Conservation (phyloP, 2,113 vertebrate genomes). For the Turnix velox region DNA sequence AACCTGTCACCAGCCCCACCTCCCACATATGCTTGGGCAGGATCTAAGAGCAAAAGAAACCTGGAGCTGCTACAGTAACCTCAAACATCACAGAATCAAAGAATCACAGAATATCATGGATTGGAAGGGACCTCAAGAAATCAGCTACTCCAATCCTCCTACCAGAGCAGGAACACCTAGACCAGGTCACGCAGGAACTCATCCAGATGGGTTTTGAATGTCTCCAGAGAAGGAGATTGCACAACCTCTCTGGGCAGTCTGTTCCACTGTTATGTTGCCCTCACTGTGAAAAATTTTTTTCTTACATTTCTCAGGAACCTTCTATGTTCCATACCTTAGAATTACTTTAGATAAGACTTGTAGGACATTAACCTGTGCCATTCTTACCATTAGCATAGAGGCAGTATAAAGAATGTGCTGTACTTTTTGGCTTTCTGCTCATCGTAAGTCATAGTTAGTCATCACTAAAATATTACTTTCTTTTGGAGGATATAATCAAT, state of each 20-base stretch:
- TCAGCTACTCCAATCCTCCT: no score
- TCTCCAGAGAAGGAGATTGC: no score
- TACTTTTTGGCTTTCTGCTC: background rate
- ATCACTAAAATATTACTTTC: background rate
- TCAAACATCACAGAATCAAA: no score
- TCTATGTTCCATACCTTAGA: background rate
- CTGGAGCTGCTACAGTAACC: background rate
- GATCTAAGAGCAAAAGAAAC: background rate
- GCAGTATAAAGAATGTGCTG: background rate
- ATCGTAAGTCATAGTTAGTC: background rate
- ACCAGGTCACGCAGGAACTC: no score
- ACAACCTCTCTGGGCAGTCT: no score
- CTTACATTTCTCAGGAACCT: no score
- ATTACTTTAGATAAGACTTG: background rate
- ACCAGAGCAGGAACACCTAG: no score
- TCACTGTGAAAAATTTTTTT: no score
- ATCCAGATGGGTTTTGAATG: no score
- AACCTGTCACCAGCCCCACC: fast-evolving
- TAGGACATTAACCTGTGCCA: background rate
- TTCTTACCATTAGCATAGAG: background rate
- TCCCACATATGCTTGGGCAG: background rate
- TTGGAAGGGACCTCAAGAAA: no score
- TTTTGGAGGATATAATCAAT: background rate
- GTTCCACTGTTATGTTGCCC: no score
- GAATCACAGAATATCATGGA: no score